Evolutionary conservation across 2,888 invertebrate genomes (phyloP).

Genomic region (Caenorhabditis wallacei): DNA sequence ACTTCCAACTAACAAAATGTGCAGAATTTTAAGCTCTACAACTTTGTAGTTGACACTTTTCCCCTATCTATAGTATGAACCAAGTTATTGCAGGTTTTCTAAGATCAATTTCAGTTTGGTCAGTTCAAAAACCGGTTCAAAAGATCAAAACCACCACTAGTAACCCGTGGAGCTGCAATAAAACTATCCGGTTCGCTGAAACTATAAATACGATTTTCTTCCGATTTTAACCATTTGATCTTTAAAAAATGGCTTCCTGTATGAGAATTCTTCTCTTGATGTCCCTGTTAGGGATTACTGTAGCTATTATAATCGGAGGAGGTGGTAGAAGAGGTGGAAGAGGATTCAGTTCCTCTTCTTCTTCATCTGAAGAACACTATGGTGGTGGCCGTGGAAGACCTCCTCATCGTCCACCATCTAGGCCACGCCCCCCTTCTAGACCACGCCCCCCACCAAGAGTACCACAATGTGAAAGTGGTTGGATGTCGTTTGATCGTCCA

Average conservation of each 20-base stretch:
- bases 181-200: too few relatives aligned
- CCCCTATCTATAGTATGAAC: too few relatives aligned
- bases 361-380: background rate
- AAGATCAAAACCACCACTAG: too few relatives aligned
- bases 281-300: slow-evolving; percentile 4
- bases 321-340: background rate
- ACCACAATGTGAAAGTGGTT: background rate
- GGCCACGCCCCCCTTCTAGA: background rate
- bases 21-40: too few relatives aligned
- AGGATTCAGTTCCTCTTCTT: background rate
- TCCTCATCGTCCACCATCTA: background rate
- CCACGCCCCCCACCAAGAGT: background rate
- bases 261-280: background rate
- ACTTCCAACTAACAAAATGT: too few relatives aligned
- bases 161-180: too few relatives aligned
- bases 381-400: background rate
- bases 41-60: too few relatives aligned
- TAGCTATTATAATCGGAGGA: background rate
- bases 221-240: too few relatives aligned
- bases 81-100: too few relatives aligned
- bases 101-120: too few relatives aligned
- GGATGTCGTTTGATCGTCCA: slow-evolving; percentile 15
- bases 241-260: background rate
- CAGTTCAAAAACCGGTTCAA: too few relatives aligned
- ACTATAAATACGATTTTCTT: too few relatives aligned